phyloP scores from a whole-genome alignment of 2,113 vertebrate species.

The Pomatorhinus ruficollis region DNA sequence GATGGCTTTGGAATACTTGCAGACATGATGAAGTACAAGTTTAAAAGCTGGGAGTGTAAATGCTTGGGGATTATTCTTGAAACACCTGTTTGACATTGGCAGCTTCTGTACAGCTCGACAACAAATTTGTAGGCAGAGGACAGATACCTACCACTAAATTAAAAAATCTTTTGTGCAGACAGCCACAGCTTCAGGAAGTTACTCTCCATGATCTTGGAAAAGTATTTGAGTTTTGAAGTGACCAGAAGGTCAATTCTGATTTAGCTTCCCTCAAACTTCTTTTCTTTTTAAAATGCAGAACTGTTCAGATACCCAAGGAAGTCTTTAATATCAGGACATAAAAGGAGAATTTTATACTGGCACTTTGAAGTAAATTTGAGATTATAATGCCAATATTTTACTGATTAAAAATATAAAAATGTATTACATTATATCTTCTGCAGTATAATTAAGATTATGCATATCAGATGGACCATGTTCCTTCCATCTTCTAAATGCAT shows the following conservation, averaged over 20 bases:
- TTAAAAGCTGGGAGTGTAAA: neutral
- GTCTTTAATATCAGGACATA: constrained; percentile 26
- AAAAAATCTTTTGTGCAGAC: neutral
- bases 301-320: neutral
- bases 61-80: neutral
- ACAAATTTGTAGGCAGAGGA: neutral
- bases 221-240: neutral
- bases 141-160: neutral
- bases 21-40: neutral
- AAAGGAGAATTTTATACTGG: neutral
- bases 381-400: neutral
- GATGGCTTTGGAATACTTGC: neutral
- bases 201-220: neutral
- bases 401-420: constrained; percentile 31
- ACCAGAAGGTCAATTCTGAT: neutral
- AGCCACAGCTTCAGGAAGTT: neutral
- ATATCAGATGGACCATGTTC: neutral
- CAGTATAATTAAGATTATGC: neutral
- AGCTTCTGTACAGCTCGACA: neutral
- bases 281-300: constrained; percentile 31
- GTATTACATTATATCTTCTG: neutral
- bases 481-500: neutral
- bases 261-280: neutral
- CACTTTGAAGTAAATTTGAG: neutral
- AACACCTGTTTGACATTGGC: neutral